Evolutionary conservation across 2,113 vertebrate species (phyloP), one percentile per base, ranked within the genome.

Genomic region (Triplophysa tibetana): DNA sequence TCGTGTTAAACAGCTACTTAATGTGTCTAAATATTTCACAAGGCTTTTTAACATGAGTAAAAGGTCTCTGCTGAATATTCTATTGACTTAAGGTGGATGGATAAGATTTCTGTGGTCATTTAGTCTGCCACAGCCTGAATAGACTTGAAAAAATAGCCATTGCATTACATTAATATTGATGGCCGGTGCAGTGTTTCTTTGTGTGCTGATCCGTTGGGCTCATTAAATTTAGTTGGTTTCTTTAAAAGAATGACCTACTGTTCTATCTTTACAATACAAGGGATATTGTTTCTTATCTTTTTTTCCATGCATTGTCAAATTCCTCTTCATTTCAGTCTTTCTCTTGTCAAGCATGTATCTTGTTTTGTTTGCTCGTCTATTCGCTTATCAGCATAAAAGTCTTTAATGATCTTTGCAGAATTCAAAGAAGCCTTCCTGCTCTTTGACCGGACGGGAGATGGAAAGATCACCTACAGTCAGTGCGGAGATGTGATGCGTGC

Each of bases 341-440:
- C 19, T 64, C 63, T 52, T 26, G 6, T 77, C 48, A 23, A 67
- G 54, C n/a, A 64, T 33, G 45, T 21, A 12, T 73, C 43, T 63
- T 48, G 8, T 41, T n/a, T 11, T 65, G 26, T 63, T 41, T n/a
- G 21, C 10, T 14, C 16, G 41, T 14, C 8, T 23, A 7, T 17
- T 60, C 56, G 2, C 3, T 13, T n/a, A 70, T 43, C 81, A 77
- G 69, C n/a, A 82, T 8, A 64, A 19, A 29, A 19, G 16, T 48
- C 16, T 60, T 38, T 1, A 48, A 8, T 73, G n/a, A n/a, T 86
- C 52, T 79, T 21, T 69, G 17, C 89, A 98, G 97, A 98, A 82
- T 98, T 94, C 90, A 98, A 98, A 92, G 97, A 98, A 84, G 95
- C 96, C 0, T 98, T 98, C 91, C 92, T 94, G 89, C 94, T 98